Percentiles rank a stretch among this genome's conserved stretches.
Conservation (phyloP, 1,140 invertebrate species). For the Drosophila kurseongensis region DNA sequence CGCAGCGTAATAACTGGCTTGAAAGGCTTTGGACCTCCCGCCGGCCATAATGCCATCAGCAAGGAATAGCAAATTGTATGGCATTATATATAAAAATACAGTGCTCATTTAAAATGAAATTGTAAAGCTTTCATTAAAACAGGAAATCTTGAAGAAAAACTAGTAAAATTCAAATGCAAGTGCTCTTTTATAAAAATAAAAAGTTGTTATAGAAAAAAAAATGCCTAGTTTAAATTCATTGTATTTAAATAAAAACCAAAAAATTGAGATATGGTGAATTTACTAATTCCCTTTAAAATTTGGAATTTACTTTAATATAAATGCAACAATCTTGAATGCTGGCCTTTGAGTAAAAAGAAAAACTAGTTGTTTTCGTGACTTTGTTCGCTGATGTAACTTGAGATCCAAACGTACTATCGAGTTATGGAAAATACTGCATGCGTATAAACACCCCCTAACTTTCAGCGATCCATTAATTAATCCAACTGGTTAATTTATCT, state of each 20-base stretch:
- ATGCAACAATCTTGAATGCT: background rate
- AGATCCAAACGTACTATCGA: too few species aligned
- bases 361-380: background rate
- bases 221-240: too few species aligned
- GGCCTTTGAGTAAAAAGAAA: too few species aligned
- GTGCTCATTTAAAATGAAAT: conserved; percentile 21
- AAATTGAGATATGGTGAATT: too few species aligned
- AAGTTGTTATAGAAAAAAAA: too few species aligned
- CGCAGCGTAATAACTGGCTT: conserved; percentile 34
- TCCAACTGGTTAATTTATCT: conserved; percentile 50
- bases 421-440: background rate
- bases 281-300: too few species aligned
- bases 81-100: conserved; percentile 10
- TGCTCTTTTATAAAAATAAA: background rate
- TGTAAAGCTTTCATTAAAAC: conserved; percentile 6
- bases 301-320: background rate
- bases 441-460: background rate
- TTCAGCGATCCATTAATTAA: conserved; percentile 19
- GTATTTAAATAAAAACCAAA: too few species aligned
- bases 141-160: background rate
- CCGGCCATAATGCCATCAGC: conserved; percentile 26
- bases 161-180: background rate
- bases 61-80: conserved; percentile 32
- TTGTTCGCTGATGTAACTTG: background rate
- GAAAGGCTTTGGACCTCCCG: conserved; percentile 48